phyloP scores from a whole-genome alignment of 37 sponge, comb jelly and placozoan genomes.

The Cliona cf. orientalis region DNA sequence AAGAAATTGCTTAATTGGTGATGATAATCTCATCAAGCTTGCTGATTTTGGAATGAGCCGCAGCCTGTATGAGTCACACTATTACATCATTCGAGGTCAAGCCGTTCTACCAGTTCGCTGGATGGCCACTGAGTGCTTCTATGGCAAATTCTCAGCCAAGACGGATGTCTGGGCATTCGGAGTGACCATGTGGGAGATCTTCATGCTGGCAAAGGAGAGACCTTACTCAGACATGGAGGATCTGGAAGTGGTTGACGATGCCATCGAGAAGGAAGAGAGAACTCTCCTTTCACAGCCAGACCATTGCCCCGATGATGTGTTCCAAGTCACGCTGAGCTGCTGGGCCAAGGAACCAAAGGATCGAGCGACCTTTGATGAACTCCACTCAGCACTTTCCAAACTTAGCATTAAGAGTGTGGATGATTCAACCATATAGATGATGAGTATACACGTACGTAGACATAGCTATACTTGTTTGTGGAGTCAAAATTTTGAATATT shows the following conservation, averaged over 20 bases:
- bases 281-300: conserved; percentile 29
- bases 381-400: too few relatives aligned
- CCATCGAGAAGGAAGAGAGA: background rate
- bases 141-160: conserved; percentile 74
- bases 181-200: conserved; percentile 81
- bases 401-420: too few relatives aligned
- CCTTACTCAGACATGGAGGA: conserved; percentile 65
- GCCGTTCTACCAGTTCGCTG: conserved; percentile 67
- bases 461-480: too few relatives aligned
- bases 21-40: conserved; percentile 54
- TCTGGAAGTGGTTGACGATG: conserved; percentile 62
- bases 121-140: conserved; percentile 85
- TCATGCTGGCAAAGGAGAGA: conserved; percentile 43
- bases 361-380: conserved; percentile 52
- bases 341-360: conserved; percentile 41
- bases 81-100: conserved; percentile 53
- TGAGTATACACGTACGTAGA: too few relatives aligned
- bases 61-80: conserved; percentile 68
- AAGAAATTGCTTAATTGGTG: conserved; percentile 80
- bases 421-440: too few relatives aligned
- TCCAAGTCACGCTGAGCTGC: conserved; percentile 59
- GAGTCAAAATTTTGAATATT: too few relatives aligned
- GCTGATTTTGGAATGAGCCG: conserved; percentile 84
- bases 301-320: conserved; percentile 42
- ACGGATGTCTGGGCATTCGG: conserved; percentile 85